Conservation (phyloP, 2,113 vertebrate genomes). For the Cnemophilus loriae region DNA sequence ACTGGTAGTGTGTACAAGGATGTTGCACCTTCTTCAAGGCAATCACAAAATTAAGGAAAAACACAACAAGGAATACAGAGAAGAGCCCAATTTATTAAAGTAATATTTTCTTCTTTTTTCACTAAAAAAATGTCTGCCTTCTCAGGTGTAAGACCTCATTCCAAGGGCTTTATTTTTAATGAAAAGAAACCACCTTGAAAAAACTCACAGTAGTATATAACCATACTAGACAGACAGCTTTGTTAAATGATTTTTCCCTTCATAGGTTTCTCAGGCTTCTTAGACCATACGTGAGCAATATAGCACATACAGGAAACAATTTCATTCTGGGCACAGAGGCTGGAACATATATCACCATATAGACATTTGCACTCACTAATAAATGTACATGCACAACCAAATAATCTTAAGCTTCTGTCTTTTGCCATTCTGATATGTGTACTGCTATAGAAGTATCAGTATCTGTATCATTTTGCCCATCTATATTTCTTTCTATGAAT, state of each 20-base stretch:
- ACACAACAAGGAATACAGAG: neutral
- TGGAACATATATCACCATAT: neutral
- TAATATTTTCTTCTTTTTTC: neutral
- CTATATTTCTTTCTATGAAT: slow-evolving; percentile 65
- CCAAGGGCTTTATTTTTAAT: slow-evolving; percentile 44
- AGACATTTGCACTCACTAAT: neutral
- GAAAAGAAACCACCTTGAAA: slow-evolving; percentile 39
- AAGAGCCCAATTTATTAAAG: neutral
- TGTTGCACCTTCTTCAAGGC: neutral
- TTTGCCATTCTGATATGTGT: neutral
- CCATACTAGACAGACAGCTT: neutral
- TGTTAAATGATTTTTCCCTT: slow-evolving; percentile 23
- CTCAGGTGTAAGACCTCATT: slow-evolving; percentile 12
- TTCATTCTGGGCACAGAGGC: neutral
- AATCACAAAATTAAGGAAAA: neutral
- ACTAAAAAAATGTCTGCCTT: neutral
- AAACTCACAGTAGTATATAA: neutral
- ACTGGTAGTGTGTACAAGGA: neutral
- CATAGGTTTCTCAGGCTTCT: neutral
- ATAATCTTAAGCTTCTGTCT: neutral
- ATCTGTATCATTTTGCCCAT: slow-evolving; percentile 31
- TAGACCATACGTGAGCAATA: neutral
- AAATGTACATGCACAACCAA: neutral
- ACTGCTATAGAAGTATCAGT: neutral
- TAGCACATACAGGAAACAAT: neutral